Evolutionary conservation across 2,797 vertebrate species (phyloP).

Genomic region (Semaprochilodus insignis): DNA sequence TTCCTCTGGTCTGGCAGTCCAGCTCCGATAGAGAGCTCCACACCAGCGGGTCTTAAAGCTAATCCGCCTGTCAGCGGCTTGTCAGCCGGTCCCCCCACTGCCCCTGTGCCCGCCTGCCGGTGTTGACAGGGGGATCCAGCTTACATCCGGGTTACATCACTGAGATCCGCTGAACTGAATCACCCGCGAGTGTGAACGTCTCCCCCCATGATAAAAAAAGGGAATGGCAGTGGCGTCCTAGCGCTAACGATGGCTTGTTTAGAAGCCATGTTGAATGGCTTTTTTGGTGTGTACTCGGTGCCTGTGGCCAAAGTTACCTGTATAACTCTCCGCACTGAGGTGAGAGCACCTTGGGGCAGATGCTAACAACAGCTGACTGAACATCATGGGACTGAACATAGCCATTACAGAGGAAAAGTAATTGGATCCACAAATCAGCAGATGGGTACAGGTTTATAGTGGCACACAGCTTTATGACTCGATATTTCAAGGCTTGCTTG

Average conservation of each 20-base stretch:
- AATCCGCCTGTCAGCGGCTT: slow-evolving; percentile 76
- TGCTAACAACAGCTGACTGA: slow-evolving; percentile 71
- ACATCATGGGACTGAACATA: slow-evolving; percentile 76
- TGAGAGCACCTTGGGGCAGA: slow-evolving; percentile 61
- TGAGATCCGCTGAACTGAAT: slow-evolving; percentile 20
- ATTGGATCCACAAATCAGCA: slow-evolving; percentile 85
- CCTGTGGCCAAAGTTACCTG: slow-evolving; percentile 38
- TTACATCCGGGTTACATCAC: slow-evolving; percentile 43
- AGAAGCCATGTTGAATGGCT: background rate
- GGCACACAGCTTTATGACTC: slow-evolving; percentile 71
- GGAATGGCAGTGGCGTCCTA: background rate
- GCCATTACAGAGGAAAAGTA: slow-evolving; percentile 79
- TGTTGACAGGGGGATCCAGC: slow-evolving; percentile 65
- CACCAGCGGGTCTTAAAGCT: slow-evolving; percentile 67
- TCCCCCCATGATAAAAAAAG: background rate
- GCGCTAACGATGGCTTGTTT: slow-evolving; percentile 6
- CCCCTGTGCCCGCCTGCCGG: slow-evolving; percentile 60
- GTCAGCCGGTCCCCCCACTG: slow-evolving; percentile 68
- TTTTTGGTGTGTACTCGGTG: background rate
- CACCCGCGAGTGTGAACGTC: slow-evolving; percentile 25
- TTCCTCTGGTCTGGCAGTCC: slow-evolving; percentile 25
- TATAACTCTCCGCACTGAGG: background rate
- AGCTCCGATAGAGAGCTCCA: slow-evolving; percentile 59
- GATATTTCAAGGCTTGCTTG: slow-evolving; percentile 71
- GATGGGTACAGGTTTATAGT: slow-evolving; percentile 75